Base-by-base conservation (phyloP, 1,140 invertebrate genomes). In the Platorchestia sp. region DNA sequence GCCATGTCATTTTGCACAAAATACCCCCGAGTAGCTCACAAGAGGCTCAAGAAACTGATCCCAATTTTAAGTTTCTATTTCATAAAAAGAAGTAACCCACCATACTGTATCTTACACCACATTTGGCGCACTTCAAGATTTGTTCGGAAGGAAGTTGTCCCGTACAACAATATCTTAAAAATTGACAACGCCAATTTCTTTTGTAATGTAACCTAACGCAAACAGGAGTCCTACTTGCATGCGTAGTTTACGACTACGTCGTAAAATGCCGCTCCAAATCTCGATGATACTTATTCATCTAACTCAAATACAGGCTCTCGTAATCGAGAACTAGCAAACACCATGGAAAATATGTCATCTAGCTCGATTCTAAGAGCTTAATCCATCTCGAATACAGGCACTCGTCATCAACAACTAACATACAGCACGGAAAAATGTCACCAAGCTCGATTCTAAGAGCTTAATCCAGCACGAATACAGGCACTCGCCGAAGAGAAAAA, bases 381-480 rank as follows among this genome's bases (percentile, higher is more conserved):
- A 75, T 75, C 10, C 36, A 75, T 22, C 7, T 75, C 59, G 59
- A 75, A 75, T 75, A 75, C 59, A 75, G 27, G 59, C 59, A 75
- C 59, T 75, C 59, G 59, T 75, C 59, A 75, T 75, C 14, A 27
- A 75, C 14, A 75, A 10, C 14, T 10, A 75, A 75, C 7, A 90
- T 90, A 43, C 41, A 10, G 41, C 5, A 42, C 41, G 22, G 44
- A 90, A 90, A 90, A 90, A 90, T 45, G 91, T 93, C 91, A 41
- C 40, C 40, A 44, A 41, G 45, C 91, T 44, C 91, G 91, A 93
- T 47, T 75, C 41, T 45, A 40, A 93, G 91, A 6, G 16, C 91
- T 45, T 47, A 45, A 93, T 45, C 91, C 91, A 45, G 45, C 43
- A 47, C 91, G 43, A 42, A 93, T 93, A n/a, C 40, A 47, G 91